Percentiles rank a stretch among this genome's conserved stretches.
phyloP scores from a whole-genome alignment of 1,140 invertebrate genomes.

The Drosophila neocordata region DNA sequence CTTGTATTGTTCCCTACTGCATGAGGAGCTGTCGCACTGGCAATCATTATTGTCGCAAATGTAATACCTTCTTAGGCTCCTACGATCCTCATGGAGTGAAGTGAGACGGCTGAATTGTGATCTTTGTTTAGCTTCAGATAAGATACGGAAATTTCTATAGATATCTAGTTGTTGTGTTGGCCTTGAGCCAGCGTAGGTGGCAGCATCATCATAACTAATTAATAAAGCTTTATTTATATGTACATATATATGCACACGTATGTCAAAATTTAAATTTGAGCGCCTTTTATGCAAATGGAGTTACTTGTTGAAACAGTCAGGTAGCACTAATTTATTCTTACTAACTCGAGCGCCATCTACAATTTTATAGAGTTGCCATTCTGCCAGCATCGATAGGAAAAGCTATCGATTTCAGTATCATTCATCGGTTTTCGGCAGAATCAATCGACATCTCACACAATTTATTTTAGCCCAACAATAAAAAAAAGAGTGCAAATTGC shows the following conservation, averaged over 20 bases:
- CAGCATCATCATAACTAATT: conserved; percentile 12
- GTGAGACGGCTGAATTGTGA: conserved; percentile 41
- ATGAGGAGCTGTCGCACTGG: conserved; percentile 86
- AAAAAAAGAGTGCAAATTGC: conserved; percentile 10
- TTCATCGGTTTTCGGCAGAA: too few relatives aligned
- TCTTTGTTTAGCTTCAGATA: conserved; percentile 21
- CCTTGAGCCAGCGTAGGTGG: conserved; percentile 10
- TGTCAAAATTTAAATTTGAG: not conserved
- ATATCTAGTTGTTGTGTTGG: conserved; percentile 1
- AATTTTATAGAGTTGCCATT: too few relatives aligned
- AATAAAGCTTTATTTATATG: conserved; percentile 13
- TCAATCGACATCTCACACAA: too few relatives aligned
- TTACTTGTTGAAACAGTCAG: not conserved
- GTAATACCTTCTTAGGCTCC: conserved; percentile 86
- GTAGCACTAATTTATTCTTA: too few relatives aligned
- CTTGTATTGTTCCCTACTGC: conserved; percentile 86
- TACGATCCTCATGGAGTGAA: conserved; percentile 76
- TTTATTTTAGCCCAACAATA: conserved; percentile 1
- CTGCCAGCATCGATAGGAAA: too few relatives aligned
- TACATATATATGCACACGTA: not conserved
- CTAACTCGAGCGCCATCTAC: too few relatives aligned
- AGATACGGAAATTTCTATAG: conserved; percentile 13
- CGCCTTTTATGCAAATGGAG: not conserved
- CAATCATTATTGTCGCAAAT: conserved; percentile 88
- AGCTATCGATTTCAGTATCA: too few relatives aligned